Evolutionary conservation across 1,140 invertebrate genomes (phyloP).

Genomic region (Antheraea pernyi): DNA sequence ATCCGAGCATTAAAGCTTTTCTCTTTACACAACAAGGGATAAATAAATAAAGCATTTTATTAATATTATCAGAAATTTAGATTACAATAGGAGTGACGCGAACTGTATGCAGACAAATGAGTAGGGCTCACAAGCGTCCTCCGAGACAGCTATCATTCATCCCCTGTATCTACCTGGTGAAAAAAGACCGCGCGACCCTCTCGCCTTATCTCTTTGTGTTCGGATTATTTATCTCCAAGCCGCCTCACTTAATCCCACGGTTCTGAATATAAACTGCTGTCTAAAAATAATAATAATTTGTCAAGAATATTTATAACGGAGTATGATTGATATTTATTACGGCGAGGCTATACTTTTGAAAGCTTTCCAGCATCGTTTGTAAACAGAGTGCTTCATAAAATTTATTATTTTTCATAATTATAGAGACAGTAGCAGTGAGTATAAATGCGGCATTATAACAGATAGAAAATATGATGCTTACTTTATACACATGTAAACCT

Average conservation of each 20-base stretch:
- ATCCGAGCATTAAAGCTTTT: too few species aligned
- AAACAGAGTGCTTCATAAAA: too few species aligned
- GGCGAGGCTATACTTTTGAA: too few species aligned
- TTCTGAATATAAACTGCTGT: neutral
- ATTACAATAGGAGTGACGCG: neutral
- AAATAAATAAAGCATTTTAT: neutral
- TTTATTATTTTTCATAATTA: too few species aligned
- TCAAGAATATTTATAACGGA: neutral
- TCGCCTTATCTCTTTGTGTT: neutral
- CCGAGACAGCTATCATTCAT: neutral
- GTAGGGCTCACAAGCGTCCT: too few species aligned
- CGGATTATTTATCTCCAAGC: neutral
- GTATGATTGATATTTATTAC: neutral
- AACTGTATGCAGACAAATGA: neutral
- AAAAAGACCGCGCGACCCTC: neutral
- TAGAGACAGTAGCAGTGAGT: too few species aligned
- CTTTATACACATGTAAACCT: too few species aligned
- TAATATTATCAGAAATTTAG: neutral
- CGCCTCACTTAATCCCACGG: neutral
- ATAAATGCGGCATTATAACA: too few species aligned
- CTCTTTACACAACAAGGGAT: too few species aligned
- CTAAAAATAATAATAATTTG: neutral
- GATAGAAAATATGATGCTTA: too few species aligned
- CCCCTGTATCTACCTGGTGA: neutral
- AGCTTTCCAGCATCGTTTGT: too few species aligned